phyloP scores from a whole-genome alignment of 1,140 invertebrate species.

The Leptinotarsa undecemlineata region DNA sequence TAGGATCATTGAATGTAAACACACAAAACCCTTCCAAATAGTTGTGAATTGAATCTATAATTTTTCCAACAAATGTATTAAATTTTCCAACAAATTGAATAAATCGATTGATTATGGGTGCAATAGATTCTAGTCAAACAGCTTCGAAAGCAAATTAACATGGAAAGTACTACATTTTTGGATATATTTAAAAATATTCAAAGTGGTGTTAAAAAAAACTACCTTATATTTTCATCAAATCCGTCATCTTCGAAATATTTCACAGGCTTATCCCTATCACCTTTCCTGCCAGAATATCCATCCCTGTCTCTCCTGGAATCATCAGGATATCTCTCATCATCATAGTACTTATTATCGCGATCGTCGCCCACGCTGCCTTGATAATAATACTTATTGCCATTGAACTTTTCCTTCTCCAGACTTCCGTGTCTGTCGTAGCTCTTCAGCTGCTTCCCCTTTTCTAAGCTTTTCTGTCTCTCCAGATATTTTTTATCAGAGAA shows the following conservation, averaged over 20 bases:
- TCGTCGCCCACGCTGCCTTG: slow-evolving; percentile 16
- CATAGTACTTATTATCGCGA: slow-evolving; percentile 26
- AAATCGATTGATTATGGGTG: too few species aligned
- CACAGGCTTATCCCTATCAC: slow-evolving; percentile 34
- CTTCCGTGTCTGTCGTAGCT: slow-evolving; percentile 26
- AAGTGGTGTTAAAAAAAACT: slow-evolving; percentile 17
- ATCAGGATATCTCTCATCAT: slow-evolving; percentile 22
- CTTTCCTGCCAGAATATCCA: slow-evolving; percentile 10
- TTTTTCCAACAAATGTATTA: too few species aligned
- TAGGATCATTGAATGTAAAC: too few species aligned
- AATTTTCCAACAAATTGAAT: too few species aligned
- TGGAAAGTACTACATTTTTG: not conserved
- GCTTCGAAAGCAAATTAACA: not conserved
- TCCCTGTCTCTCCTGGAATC: slow-evolving; percentile 24
- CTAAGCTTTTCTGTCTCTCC: slow-evolving; percentile 46
- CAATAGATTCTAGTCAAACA: not conserved
- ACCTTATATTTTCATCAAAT: slow-evolving; percentile 49
- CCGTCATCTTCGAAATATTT: slow-evolving; percentile 49
- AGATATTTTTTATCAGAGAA: slow-evolving; percentile 44
- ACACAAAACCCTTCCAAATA: too few species aligned
- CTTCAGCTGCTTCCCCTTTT: slow-evolving; percentile 34
- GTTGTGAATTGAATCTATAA: too few species aligned
- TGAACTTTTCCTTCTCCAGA: slow-evolving; percentile 23
- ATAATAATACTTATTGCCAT: slow-evolving; percentile 31
- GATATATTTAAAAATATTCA: not conserved